A percentile compares a stretch with the other conserved stretches of the same genome.
Evolutionary conservation across 2,797 vertebrate species (phyloP).

Genomic region (Lithobates sylvaticus): DNA sequence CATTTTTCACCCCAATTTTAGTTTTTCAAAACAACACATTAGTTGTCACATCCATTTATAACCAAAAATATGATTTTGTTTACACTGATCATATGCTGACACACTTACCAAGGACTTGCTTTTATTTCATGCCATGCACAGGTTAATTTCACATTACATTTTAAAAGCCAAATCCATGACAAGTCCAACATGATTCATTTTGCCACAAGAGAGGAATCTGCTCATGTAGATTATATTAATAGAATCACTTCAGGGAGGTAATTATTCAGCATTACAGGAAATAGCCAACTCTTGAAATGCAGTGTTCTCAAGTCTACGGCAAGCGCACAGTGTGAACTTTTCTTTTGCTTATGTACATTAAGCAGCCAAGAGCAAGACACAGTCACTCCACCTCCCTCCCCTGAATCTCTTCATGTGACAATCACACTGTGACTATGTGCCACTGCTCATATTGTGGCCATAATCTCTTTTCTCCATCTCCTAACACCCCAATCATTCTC

Average conservation of each 20-base stretch:
- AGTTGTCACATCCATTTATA: too few relatives aligned
- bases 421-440: not conserved
- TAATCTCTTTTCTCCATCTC: not conserved
- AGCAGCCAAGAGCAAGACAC: not conserved
- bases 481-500: not conserved
- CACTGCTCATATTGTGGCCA: not conserved
- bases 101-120: not conserved
- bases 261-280: not conserved
- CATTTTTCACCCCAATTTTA: too few relatives aligned
- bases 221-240: slow-evolving; percentile 59
- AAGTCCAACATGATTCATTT: slow-evolving; percentile 53
- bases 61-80: too few relatives aligned
- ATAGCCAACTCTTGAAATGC: slow-evolving; percentile 48
- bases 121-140: slow-evolving; percentile 9
- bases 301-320: slow-evolving; percentile 36
- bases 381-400: not conserved
- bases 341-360: slow-evolving; percentile 19
- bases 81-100: not conserved
- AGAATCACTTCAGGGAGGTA: slow-evolving; percentile 54
- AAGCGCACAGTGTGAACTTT: slow-evolving; percentile 26
- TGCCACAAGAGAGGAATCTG: slow-evolving; percentile 50
- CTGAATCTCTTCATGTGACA: not conserved
- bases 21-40: too few relatives aligned
- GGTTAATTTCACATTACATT: slow-evolving; percentile 37
- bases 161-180: slow-evolving; percentile 30